Evolutionary conservation across 1,140 invertebrate species (phyloP).

Genomic region (Lepidotrigona ventralis): DNA sequence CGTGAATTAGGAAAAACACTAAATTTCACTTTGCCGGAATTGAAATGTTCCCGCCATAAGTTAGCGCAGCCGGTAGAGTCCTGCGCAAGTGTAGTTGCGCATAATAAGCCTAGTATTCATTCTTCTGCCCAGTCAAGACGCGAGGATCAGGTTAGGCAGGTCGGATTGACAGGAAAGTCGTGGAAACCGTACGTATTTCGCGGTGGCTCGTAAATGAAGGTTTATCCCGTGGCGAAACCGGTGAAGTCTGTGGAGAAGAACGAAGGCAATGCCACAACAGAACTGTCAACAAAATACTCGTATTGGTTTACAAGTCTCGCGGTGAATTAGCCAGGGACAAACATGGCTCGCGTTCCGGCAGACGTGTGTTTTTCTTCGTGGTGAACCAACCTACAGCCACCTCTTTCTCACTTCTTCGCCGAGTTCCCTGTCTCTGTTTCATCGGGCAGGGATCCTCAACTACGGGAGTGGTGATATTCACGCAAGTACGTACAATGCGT

Average conservation of each 20-base stretch:
- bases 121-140: slow-evolving; percentile 40
- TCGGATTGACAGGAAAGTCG: slow-evolving; percentile 51
- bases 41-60: slow-evolving; percentile 39
- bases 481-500: slow-evolving; percentile 44
- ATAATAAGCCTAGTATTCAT: slow-evolving; percentile 18
- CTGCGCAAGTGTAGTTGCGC: slow-evolving; percentile 51
- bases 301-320: slow-evolving; percentile 30
- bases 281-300: slow-evolving; percentile 30
- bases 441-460: slow-evolving; percentile 59
- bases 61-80: slow-evolving; percentile 10
- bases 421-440: slow-evolving; percentile 26
- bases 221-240: slow-evolving; percentile 23
- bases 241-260: slow-evolving; percentile 20
- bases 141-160: slow-evolving; percentile 63
- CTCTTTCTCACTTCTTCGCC: slow-evolving; percentile 2
- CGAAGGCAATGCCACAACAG: slow-evolving; percentile 36
- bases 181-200: slow-evolving; percentile 50
- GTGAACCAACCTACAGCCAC: slow-evolving; percentile 27
- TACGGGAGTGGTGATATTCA: slow-evolving; percentile 54
- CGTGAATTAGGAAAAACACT: neutral
- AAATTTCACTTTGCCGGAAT: neutral
- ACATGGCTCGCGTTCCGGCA: slow-evolving; percentile 51
- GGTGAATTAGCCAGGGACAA: slow-evolving; percentile 40
- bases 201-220: slow-evolving; percentile 36
- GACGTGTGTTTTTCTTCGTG: slow-evolving; percentile 51